Evolutionary conservation across 2,113 vertebrate species (phyloP).

Genomic region (Pimephales promelas): DNA sequence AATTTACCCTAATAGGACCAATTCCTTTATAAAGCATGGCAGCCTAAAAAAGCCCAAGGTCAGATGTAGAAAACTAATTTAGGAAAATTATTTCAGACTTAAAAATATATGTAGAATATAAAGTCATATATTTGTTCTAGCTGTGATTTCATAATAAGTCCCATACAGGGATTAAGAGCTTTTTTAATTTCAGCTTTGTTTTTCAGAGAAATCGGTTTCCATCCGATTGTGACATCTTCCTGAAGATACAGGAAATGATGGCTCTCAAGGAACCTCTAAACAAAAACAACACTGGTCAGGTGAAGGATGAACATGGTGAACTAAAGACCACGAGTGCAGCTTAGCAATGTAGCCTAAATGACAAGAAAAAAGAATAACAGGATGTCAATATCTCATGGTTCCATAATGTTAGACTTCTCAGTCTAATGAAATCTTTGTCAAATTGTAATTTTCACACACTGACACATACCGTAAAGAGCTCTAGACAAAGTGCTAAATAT

Average conservation of each 20-base stretch:
- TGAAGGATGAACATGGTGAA: slow-evolving; percentile 55
- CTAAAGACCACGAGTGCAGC: not conserved
- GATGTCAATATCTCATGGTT: not conserved
- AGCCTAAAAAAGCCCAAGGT: not conserved
- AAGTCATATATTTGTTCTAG: not conserved
- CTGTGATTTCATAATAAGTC: not conserved
- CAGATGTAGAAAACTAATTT: not conserved
- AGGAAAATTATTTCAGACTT: not conserved
- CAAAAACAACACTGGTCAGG: slow-evolving; percentile 43
- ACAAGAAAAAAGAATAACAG: not conserved
- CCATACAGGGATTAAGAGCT: not conserved
- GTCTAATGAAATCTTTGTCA: too few relatives aligned
- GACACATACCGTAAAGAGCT: not conserved
- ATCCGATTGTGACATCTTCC: slow-evolving; percentile 58
- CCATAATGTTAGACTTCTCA: not conserved
- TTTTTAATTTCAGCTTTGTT: slow-evolving; percentile 34
- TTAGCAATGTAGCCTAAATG: not conserved
- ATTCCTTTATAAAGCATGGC: not conserved
- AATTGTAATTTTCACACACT: not conserved
- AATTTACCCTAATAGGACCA: not conserved
- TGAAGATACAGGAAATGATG: slow-evolving; percentile 69
- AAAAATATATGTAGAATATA: not conserved
- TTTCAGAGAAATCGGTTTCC: slow-evolving; percentile 72
- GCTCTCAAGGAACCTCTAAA: slow-evolving; percentile 56
- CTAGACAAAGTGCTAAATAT: not conserved